Base-by-base conservation (phyloP, 2,113 vertebrate genomes). In the Echinops telfairi region DNA sequence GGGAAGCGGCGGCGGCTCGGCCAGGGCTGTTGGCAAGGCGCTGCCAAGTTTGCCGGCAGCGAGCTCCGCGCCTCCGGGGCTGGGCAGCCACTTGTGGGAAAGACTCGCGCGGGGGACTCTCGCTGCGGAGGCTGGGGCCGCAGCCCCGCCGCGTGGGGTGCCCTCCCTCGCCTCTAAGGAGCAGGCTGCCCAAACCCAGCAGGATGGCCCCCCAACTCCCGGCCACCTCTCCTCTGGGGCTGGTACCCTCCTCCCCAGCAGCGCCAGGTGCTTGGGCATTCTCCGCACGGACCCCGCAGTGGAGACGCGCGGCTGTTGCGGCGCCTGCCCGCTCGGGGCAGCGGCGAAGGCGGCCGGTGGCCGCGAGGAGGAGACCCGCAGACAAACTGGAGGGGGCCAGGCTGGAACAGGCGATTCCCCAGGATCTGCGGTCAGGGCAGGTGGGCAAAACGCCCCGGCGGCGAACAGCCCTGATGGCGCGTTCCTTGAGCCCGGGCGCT, bases 81-180 rank as follows among this genome's bases (percentile, higher is more conserved):
- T 84, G 93, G 87, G 93, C 96, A 96, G 97, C 97, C 98, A 98
- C 97, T 98, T 98, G 97, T 97, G 94, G 98, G 95, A 97, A 97
- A 96, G 95, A 83, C 76, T 70, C 33, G 68, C 82, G 93, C 81
- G 2, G 89, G 91, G 57, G 76, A 94, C 73, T 94, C 75, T 89
- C 77, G 86, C 0, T 0, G 75, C 83, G 43, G 79, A 93, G 82
- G 81, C 77, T 6, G 43, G 40, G 86, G 85, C 92, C 76, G 57
- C 31, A 27, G 73, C 29, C 29, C 73, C 58, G 15, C 73, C 25
- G 87, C 57, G 33, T 27, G 64, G 78, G 71, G 93, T 53, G n/a
- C 68, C 77, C 83, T 92, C n/a, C 68, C 66, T 80, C 17, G 75
- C 40, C 11, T 40, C 40, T 4, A 62, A 38, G 58, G 66, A 40